Percentiles rank a stretch among this genome's conserved stretches.
These are phyloP conservation scores for Lucilia cuprina DNA, from an alignment of 1,140 invertebrate species.

Conservation along the genomic window DNA sequence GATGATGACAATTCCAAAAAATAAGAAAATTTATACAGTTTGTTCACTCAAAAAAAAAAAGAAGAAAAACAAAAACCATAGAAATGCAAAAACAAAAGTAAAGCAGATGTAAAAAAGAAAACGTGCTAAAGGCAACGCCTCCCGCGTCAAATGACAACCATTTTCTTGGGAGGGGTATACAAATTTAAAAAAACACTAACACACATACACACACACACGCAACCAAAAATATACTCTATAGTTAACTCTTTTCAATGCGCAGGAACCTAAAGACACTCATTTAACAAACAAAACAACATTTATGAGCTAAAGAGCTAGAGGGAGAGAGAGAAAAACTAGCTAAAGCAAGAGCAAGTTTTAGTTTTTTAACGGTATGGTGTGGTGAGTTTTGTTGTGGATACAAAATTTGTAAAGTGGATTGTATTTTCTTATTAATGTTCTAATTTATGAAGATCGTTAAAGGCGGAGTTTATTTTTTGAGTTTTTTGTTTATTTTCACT, in stretches of 20 bases:
- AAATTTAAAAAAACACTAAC: not conserved
- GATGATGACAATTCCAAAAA: not conserved
- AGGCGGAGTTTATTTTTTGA: too few species aligned
- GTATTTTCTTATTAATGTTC: too few species aligned
- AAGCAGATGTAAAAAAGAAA: not conserved
- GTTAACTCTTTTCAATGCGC: slow-evolving; percentile 17
- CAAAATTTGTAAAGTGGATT: too few species aligned
- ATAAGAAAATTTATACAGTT: not conserved
- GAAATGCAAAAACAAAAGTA: not conserved
- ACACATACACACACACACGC: not conserved
- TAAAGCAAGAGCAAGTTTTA: not conserved
- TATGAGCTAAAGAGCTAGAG: not conserved
- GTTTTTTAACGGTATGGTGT: not conserved
- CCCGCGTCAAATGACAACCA: slow-evolving; percentile 17
- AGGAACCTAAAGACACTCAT: not conserved
- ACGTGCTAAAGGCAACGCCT: slow-evolving; percentile 17
- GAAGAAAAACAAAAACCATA: not conserved
- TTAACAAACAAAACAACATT: not conserved
- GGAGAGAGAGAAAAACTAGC: not conserved
- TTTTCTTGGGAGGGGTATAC: slow-evolving; percentile 29
- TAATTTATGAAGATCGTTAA: too few species aligned
- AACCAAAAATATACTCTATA: not conserved
- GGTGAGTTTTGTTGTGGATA: too few species aligned
- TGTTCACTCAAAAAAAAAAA: not conserved
- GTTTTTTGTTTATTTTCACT: too few species aligned